These are phyloP conservation scores for Sebastes diaconus DNA, from an alignment of 2,797 vertebrate genomes.

Conservation along the genomic window DNA sequence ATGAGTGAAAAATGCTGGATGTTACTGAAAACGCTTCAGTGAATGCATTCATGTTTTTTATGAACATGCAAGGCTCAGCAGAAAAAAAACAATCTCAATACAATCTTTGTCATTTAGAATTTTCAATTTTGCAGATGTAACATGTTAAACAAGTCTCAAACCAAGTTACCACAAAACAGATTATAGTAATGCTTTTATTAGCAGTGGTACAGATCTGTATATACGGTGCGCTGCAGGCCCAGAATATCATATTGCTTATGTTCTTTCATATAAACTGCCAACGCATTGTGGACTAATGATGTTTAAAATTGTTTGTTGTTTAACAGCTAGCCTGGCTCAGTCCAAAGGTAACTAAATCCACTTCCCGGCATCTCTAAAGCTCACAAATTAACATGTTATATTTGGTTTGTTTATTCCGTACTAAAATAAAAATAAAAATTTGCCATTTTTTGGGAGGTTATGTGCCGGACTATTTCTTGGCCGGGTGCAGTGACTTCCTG, in stretches of 20 bases:
- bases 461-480: neutral
- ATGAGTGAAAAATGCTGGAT: constrained; percentile 34
- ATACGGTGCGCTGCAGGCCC: neutral
- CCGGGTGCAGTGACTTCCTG: neutral
- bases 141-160: constrained; percentile 50
- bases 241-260: constrained; percentile 7
- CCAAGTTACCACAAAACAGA: constrained; percentile 19
- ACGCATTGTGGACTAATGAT: neutral
- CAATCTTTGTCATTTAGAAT: constrained; percentile 40
- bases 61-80: constrained; percentile 26
- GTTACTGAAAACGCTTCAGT: constrained; percentile 16
- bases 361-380: neutral
- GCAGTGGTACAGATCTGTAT: constrained; percentile 17
- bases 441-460: neutral
- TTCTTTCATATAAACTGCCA: constrained; percentile 6
- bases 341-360: neutral
- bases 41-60: constrained; percentile 30
- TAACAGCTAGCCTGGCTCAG: neutral
- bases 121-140: constrained; percentile 38
- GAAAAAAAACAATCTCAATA: constrained; percentile 25
- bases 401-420: neutral
- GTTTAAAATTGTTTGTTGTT: constrained; percentile 2
- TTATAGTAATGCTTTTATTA: constrained; percentile 34
- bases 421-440: neutral
- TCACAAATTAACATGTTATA: neutral